These are phyloP conservation scores for Borostomias antarcticus DNA, from an alignment of 2,797 vertebrate genomes.

Conservation along the genomic window DNA sequence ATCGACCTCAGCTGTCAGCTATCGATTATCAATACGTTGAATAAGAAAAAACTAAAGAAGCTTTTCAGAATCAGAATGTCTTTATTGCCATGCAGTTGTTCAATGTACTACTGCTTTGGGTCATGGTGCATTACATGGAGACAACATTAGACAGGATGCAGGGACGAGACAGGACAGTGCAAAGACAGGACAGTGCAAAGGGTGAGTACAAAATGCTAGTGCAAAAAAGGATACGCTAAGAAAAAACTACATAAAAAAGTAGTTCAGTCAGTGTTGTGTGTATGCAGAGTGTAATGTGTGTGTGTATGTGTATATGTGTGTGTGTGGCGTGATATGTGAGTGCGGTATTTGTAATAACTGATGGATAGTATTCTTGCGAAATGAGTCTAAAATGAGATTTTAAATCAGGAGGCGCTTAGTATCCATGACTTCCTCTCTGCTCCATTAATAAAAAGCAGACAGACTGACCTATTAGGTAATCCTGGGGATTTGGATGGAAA, in stretches of 20 bases:
- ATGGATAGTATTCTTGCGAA: conserved; percentile 40
- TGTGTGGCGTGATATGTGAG: too few species aligned
- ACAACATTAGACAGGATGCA: too few species aligned
- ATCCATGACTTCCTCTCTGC: conserved; percentile 41
- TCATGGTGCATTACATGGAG: too few species aligned
- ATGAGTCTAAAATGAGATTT: conserved; percentile 44
- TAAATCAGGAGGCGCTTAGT: conserved; percentile 31
- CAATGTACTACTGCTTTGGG: background rate
- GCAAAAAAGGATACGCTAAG: too few species aligned
- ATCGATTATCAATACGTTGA: conserved; percentile 17
- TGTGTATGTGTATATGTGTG: too few species aligned
- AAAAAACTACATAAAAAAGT: too few species aligned
- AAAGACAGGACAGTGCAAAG: too few species aligned
- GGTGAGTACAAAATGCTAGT: too few species aligned
- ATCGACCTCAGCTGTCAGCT: background rate
- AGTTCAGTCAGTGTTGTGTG: too few species aligned
- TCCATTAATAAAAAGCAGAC: conserved; percentile 56
- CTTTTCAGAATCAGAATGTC: background rate
- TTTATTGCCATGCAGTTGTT: background rate
- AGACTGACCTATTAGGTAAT: conserved; percentile 78
- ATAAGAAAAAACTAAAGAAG: background rate
- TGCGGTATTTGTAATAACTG: too few species aligned
- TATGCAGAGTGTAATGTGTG: too few species aligned
- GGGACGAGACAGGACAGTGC: too few species aligned
- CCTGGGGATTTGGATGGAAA: conserved; percentile 70